Evolutionary conservation across 1,140 invertebrate species (phyloP), one percentile per base, ranked within the genome.

Genomic region (Drosophila sturtevanti): DNA sequence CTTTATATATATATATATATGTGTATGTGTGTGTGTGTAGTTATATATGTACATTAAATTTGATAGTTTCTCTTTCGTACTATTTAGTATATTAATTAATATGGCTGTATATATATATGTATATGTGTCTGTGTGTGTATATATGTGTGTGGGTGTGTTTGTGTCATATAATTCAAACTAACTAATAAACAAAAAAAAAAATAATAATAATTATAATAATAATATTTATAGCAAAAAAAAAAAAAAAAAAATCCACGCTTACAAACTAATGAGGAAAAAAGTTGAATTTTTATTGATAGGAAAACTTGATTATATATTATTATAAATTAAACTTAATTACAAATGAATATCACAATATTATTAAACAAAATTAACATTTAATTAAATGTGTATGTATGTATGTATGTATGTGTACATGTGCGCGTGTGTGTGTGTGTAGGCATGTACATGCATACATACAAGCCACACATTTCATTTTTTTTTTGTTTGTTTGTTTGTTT

Each of bases 301-400:
- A 60, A 60, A 31, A 60, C 44, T 51, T 70, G 55, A 67, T 44
- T 72, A 62, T 72, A 44, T 76, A 58, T 58, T 59, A 62, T 58
- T 52, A 87, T 86, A 87, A 86, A 82, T 86, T 79, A 87, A 64
- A 54, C 84, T 89, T 86, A 86, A 59, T 54, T 81, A 68, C 77
- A 89, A 86, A 71, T 79, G 79, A 79, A 86, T 86, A 86, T 86
- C 82, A 86, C 82, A 86, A 89, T 48, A 48, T 86, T 86, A 86
- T 87, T 82, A 82, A 77, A 86, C 84, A 69, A 70, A 77, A 72
- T 75, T 78, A 75, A 86, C 69, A 73, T 85, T 81, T 31, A 63
- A 71, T 68, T 81, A 71, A 75, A 34, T 56, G 54, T 54, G 11
- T 56, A 14, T 31, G 54, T 63, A 14, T 55, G n/a, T 56, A 56